phyloP scores from a whole-genome alignment of 1,140 invertebrate species.

The Delia radicum region DNA sequence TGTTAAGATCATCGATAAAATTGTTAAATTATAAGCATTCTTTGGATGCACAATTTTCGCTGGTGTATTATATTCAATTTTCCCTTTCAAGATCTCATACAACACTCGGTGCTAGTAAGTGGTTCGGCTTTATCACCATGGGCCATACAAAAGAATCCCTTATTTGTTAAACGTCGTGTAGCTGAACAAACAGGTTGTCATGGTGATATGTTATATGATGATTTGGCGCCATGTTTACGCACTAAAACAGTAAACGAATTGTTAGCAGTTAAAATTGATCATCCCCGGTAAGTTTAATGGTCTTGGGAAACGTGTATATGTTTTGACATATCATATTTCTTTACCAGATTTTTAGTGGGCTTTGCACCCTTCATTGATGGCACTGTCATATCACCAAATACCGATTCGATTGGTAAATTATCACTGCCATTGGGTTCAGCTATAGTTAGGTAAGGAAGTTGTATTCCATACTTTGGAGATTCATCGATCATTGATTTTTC shows the following conservation, averaged over 20 bases:
- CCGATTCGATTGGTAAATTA: constrained; percentile 44
- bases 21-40: not conserved
- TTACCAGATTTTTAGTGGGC: constrained; percentile 71
- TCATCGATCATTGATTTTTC: not conserved
- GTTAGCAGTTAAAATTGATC: constrained; percentile 70
- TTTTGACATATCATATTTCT: not conserved
- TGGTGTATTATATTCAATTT: not conserved
- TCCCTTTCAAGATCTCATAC: constrained; percentile 82
- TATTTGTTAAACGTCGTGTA: constrained; percentile 76
- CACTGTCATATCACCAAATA: constrained; percentile 68
- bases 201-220: constrained; percentile 73
- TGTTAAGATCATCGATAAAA: no score
- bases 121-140: constrained; percentile 93
- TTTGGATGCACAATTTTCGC: constrained; percentile 20
- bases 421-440: constrained; percentile 52
- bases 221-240: constrained; percentile 80
- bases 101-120: constrained; percentile 87
- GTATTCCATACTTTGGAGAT: not conserved
- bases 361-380: constrained; percentile 90
- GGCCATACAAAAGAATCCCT: constrained; percentile 87
- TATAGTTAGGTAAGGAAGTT: constrained; percentile 47
- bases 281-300: constrained; percentile 60
- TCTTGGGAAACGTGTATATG: not conserved
- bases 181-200: constrained; percentile 77
- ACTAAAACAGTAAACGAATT: constrained; percentile 71